Evolutionary conservation across 35 echinoderm and acorn worm species (phyloP).

Genomic region (Ophiothrix spiculata): DNA sequence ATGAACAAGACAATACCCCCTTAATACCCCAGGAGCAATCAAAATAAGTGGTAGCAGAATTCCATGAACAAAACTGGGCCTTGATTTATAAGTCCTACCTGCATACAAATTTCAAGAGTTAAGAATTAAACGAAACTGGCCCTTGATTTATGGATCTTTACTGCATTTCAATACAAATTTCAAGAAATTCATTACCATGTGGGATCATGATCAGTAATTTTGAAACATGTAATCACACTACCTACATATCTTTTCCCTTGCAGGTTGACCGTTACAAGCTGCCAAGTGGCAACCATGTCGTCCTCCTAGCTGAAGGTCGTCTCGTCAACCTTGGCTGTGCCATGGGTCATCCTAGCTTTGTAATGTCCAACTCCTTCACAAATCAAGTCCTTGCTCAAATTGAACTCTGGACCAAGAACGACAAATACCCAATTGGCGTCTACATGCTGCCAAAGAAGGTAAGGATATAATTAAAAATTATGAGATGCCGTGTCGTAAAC

Average conservation of each 20-base stretch:
- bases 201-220: no score
- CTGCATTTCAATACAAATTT: not conserved
- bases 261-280: conserved; percentile 92
- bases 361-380: conserved; percentile 98
- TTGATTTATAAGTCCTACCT: no score
- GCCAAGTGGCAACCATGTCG: conserved; percentile 73
- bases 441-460: conserved; percentile 92
- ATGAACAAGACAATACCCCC: no score
- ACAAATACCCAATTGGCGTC: conserved; percentile 84
- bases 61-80: no score
- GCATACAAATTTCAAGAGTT: no score
- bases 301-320: conserved; percentile 87
- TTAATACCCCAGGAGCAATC: no score
- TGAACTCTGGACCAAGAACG: conserved; percentile 87
- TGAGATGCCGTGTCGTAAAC: no score
- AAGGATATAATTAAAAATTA: not conserved
- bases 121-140: no score
- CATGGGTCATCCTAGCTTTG: conserved; percentile 94
- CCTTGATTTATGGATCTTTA: no score
- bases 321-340: conserved; percentile 98
- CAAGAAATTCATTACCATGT: no score
- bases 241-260: not conserved
- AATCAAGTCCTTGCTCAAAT: conserved; percentile 96
- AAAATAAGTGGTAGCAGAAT: no score
- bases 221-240: not conserved